Percentiles rank a stretch among this genome's conserved stretches.
These are phyloP conservation scores for Aphodius granarius DNA, from an alignment of 2,888 invertebrate species.

Conservation along the genomic window DNA sequence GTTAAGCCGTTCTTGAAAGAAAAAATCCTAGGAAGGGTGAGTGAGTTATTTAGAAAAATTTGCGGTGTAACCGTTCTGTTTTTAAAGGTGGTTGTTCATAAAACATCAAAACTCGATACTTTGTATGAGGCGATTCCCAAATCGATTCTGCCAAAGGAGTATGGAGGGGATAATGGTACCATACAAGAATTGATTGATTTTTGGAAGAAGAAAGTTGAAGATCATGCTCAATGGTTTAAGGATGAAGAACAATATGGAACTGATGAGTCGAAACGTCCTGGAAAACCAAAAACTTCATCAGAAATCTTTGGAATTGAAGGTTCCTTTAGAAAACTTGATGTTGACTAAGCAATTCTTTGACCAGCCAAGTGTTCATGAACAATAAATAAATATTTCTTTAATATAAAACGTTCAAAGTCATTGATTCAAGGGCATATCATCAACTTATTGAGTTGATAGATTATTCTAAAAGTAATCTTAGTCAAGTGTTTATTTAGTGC, in stretches of 20 bases:
- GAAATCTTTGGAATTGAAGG: slow-evolving; percentile 58
- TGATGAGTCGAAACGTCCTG: slow-evolving; percentile 59
- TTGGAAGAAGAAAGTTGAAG: slow-evolving; percentile 58
- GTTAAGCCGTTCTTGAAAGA: slow-evolving; percentile 63
- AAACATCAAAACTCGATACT: slow-evolving; percentile 55
- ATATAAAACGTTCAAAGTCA: no score
- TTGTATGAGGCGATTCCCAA: slow-evolving; percentile 62
- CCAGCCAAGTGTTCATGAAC: background rate
- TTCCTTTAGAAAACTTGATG: slow-evolving; percentile 35
- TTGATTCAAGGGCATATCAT: no score
- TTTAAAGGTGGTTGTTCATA: slow-evolving; percentile 58
- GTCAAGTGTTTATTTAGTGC: no score
- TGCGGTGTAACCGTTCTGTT: slow-evolving; percentile 26
- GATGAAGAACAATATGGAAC: slow-evolving; percentile 56
- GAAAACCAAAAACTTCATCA: slow-evolving; percentile 57
- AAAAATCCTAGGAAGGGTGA: slow-evolving; percentile 47
- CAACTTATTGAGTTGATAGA: no score
- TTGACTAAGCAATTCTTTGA: slow-evolving; percentile 25
- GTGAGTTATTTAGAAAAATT: background rate
- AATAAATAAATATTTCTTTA: background rate
- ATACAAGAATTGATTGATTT: slow-evolving; percentile 54
- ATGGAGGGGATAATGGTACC: slow-evolving; percentile 65
- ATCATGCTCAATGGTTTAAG: slow-evolving; percentile 56
- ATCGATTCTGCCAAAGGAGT: slow-evolving; percentile 64
- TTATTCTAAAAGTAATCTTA: no score